Percentiles rank a stretch among this genome's conserved stretches.
Conservation (phyloP, 2,113 vertebrate genomes). For the Rhadina sibilatrix region DNA sequence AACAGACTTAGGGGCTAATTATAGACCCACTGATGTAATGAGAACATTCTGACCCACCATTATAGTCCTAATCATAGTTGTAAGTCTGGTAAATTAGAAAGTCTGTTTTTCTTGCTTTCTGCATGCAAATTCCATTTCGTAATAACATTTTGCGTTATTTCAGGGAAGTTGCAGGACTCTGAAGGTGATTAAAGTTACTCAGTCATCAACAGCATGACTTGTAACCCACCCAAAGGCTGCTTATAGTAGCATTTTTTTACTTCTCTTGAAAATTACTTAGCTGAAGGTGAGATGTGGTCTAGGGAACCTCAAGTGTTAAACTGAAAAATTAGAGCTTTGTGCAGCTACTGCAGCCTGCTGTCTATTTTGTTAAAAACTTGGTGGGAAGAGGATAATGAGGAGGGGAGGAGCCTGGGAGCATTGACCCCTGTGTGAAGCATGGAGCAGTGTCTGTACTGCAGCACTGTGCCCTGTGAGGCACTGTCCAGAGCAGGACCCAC, state of each 20-base stretch:
- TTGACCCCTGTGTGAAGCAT: rapidly evolving
- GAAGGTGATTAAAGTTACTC: slow-evolving; percentile 27
- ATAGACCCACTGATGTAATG: neutral
- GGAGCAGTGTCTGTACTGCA: neutral
- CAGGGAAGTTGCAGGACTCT: neutral
- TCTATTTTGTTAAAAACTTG: neutral
- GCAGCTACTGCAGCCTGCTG: neutral
- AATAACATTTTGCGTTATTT: neutral
- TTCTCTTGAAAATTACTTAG: neutral
- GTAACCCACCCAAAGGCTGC: neutral
- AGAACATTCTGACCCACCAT: slow-evolving; percentile 24
- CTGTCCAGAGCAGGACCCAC: neutral
- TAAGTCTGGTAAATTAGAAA: slow-evolving; percentile 15
- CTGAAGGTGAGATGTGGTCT: neutral
- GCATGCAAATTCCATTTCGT: neutral
- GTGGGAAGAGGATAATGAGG: neutral
- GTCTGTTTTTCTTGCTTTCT: slow-evolving; percentile 26
- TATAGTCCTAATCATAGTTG: slow-evolving; percentile 14
- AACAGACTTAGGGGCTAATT: slow-evolving; percentile 15
- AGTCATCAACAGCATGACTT: neutral
- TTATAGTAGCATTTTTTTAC: neutral
- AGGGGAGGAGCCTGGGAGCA: neutral
- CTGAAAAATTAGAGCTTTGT: neutral
- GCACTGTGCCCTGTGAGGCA: neutral
- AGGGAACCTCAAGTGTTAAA: neutral